Base-by-base conservation (phyloP, 2,797 vertebrate genomes). In the Eutrigla gurnardus region DNA sequence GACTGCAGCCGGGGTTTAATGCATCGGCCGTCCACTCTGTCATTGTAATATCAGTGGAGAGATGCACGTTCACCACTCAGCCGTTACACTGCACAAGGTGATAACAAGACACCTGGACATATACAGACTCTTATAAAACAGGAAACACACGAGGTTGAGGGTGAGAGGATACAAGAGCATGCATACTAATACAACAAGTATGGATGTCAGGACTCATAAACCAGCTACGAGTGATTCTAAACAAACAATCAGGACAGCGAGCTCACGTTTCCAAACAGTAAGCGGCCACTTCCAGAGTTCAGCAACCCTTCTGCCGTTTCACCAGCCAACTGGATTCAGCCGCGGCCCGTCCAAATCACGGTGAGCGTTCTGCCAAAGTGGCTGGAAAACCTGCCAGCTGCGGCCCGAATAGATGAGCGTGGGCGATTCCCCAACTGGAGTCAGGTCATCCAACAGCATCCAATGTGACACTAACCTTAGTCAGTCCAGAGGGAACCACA, bases 1-100 rank as follows among this genome's bases (percentile, higher is more conserved):
- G 83, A 86, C 65, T 0, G 6, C 13, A 57, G 90, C 85, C 87
- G 83, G 82, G 15, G 77, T 80, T 84, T 75, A 25, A 85, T 81
- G 82, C 81, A 83, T 77, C 82, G 76, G 83, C 72, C 67, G 72
- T 73, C 70, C 66, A 67, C 78, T 82, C 67, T 33, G 83, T 90
- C 79, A 68, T 47, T 46, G 77, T 47, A 59, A 73, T 61, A 79
- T 76, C 77, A 37, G 35, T 1, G 5, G 45, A 55, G 46, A 72
- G 79, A 74, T 54, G 32, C 53, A 18, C 36, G 17, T 42, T 63
- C n/a, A 63, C 55, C 15, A 54, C 68, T 73, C 55, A 3, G 55
- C 3, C 5, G 76, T 90, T 87, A 88, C 86, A 90, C 89, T 88
- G 82, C 25, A 58, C 66, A 78, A 90, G 83, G 84, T 89, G 84